phyloP scores from a whole-genome alignment of 2,888 invertebrate species.

The Temnothorax unifasciatus region DNA sequence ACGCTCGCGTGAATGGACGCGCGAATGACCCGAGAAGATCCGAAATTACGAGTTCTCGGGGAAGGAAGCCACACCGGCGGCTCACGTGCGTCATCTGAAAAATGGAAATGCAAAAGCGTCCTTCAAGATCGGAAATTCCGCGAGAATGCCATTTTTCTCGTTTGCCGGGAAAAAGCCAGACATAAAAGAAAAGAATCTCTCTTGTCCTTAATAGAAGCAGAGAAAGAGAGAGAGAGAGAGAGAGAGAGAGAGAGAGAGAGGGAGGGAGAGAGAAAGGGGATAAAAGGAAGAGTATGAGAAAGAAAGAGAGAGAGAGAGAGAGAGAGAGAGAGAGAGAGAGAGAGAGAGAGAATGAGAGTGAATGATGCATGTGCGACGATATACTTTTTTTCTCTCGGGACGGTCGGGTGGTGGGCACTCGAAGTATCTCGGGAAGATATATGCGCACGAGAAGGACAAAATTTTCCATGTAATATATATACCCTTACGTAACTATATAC shows the following conservation, averaged over 20 bases:
- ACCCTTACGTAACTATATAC: slow-evolving; percentile 83
- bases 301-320: slow-evolving; percentile 22
- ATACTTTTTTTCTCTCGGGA: slow-evolving; percentile 64
- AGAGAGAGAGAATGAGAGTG: slow-evolving; percentile 51
- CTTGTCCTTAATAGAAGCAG: slow-evolving; percentile 37
- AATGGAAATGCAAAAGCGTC: slow-evolving; percentile 15
- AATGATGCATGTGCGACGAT: slow-evolving; percentile 51
- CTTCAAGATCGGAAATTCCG: slow-evolving; percentile 15
- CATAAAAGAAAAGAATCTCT: slow-evolving; percentile 23
- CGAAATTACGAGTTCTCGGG: background rate
- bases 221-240: slow-evolving; percentile 2
- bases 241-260: slow-evolving; percentile 21
- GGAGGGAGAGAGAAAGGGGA: slow-evolving; percentile 31
- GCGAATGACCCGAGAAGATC: slow-evolving; percentile 4
- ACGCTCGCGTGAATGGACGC: background rate
- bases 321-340: slow-evolving; percentile 33
- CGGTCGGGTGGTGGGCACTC: slow-evolving; percentile 65
- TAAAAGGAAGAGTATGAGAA: slow-evolving; percentile 29
- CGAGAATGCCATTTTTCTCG: slow-evolving; percentile 30
- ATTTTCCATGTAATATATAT: slow-evolving; percentile 85
- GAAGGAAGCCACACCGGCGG: background rate
- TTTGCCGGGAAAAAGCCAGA: slow-evolving; percentile 30
- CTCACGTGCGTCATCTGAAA: background rate
- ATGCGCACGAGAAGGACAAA: slow-evolving; percentile 79
- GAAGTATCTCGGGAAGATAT: slow-evolving; percentile 74